A percentile compares a stretch with the other conserved stretches of the same genome.
Conservation (phyloP, 2,888 invertebrate species). For the Pelosia muscerda region DNA sequence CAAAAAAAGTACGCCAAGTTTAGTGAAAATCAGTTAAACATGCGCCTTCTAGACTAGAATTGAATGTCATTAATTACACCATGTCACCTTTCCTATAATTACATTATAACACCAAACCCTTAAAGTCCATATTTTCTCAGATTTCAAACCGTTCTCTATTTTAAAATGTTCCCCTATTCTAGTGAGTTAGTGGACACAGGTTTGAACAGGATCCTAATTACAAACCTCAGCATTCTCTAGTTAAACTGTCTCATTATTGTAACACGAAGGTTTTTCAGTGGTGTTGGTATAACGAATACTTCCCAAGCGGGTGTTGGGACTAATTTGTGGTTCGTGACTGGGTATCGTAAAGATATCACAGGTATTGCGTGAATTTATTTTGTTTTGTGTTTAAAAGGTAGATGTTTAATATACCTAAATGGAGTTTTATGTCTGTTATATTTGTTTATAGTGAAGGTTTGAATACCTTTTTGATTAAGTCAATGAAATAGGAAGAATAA, state of each 20-base stretch:
- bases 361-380: neutral
- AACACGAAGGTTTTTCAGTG: conserved; percentile 11
- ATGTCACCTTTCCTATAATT: neutral
- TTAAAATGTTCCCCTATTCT: neutral
- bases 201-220: conserved; percentile 40
- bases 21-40: too few relatives aligned
- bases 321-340: conserved; percentile 54
- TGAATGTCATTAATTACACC: too few relatives aligned
- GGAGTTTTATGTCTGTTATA: too few relatives aligned
- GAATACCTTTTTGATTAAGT: too few relatives aligned
- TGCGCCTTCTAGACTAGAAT: too few relatives aligned
- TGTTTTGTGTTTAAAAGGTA: neutral
- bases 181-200: neutral
- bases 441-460: too few relatives aligned
- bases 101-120: neutral
- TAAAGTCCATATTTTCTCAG: neutral
- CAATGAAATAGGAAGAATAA: too few relatives aligned
- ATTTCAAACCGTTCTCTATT: neutral
- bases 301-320: conserved; percentile 34
- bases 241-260: conserved; percentile 18
- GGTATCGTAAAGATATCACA: conserved; percentile 10
- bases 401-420: too few relatives aligned
- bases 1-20: too few relatives aligned
- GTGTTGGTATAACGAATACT: conserved; percentile 28
- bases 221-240: conserved; percentile 37